phyloP scores from a whole-genome alignment of 2,113 vertebrate species.

The Lophius piscatorius region DNA sequence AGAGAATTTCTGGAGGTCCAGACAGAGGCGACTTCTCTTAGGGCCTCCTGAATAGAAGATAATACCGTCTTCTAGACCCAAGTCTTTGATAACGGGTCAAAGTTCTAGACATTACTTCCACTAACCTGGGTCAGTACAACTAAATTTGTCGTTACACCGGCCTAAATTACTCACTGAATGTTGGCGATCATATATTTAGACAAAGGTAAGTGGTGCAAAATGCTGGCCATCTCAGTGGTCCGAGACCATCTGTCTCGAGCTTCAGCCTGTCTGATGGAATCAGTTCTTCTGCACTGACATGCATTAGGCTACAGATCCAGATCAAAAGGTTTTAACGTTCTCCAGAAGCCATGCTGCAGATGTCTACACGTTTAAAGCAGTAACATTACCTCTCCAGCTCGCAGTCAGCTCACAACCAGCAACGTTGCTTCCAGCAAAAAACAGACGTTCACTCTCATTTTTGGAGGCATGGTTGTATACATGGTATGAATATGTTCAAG shows the following conservation, averaged over 20 bases:
- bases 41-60: not conserved
- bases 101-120: not conserved
- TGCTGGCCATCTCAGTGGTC: slow-evolving; percentile 8
- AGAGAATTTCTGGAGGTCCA: not conserved
- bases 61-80: not conserved
- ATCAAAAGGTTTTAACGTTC: slow-evolving; percentile 63
- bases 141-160: not conserved
- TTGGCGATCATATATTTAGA: slow-evolving; percentile 15
- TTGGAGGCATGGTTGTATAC: slow-evolving; percentile 9
- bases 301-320: slow-evolving; percentile 55
- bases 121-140: not conserved
- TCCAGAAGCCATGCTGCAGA: slow-evolving; percentile 57
- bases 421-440: slow-evolving; percentile 20
- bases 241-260: slow-evolving; percentile 22
- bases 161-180: slow-evolving; percentile 3
- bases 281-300: slow-evolving; percentile 36
- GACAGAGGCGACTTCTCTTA: not conserved
- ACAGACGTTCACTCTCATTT: slow-evolving; percentile 21
- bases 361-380: slow-evolving; percentile 47
- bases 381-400: slow-evolving; percentile 12
- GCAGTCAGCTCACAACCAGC: slow-evolving; percentile 5
- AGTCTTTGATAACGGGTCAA: not conserved
- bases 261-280: slow-evolving; percentile 56
- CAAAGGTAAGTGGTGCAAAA: slow-evolving; percentile 21
- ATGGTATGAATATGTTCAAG: slow-evolving; percentile 27